Evolutionary conservation across 2,797 vertebrate genomes (phyloP), one percentile per base, ranked within the genome.

Genomic region (Apodemus agrarius): DNA sequence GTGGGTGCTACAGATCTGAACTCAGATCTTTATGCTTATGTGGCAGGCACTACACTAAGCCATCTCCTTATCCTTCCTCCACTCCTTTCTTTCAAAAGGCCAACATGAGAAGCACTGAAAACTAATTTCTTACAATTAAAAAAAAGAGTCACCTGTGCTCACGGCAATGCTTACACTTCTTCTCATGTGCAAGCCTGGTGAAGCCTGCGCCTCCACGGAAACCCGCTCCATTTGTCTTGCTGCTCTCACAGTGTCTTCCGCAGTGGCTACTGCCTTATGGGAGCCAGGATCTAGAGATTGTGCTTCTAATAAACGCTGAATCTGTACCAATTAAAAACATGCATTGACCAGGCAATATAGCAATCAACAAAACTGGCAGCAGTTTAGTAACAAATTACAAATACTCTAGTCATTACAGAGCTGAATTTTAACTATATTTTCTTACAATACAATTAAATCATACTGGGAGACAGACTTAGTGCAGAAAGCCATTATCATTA

Each of bases 221-320:
- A 98, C 97, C 4, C 96, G 95, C 59, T 98, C 98, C 94, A 91
- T 80, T 24, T 95, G 97, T 92, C 96, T 97, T 81, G 96, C 90
- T 0, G 80, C 76, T 93, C 97, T 97, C 69, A 46, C 80, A 1
- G 93, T 34, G 1, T 3, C 93, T 81, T 97, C 52, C 46, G 54
- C 40, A 74, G 91, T n/a, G 14, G 92, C 67, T 75, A 40, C 74
- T 6, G 63, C 89, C 93, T 96, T 91, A 9, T 81, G 79, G 85
- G 96, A 98, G 81, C 49, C 96, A 63, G 95, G 97, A 96, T 83
- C 98, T 87, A 29, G 75, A 89, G 96, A 98, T 96, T 99, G 99
- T 13, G 99, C 99, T 97, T 99, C 99, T 95, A 99, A 97, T 29
- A 99, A 98, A 98, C 99, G 99, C 76, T 99, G 99, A 97, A 99